These are phyloP conservation scores for Eupeodes luniger DNA, from an alignment of 2,888 invertebrate genomes.

Conservation along the genomic window DNA sequence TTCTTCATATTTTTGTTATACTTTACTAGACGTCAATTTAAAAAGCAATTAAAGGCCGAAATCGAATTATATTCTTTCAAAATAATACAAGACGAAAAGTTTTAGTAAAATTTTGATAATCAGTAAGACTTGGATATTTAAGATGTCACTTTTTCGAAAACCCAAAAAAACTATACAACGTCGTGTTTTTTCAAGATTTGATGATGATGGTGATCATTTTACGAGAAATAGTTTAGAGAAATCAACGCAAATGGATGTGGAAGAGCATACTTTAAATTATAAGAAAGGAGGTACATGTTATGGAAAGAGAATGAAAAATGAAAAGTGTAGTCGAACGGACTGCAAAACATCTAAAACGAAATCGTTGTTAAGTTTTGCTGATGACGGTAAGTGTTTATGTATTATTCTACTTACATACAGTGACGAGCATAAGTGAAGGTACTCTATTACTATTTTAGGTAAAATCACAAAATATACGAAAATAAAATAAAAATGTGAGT, in stretches of 20 bases:
- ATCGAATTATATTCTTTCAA: no score
- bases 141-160: constrained; percentile 94
- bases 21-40: no score
- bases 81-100: no score
- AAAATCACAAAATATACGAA: no score
- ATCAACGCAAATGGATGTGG: constrained; percentile 82
- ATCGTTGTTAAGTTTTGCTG: constrained; percentile 92
- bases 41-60: no score
- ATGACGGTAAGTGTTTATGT: constrained; percentile 86
- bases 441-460: no score
- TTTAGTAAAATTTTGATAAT: no score
- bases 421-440: no score
- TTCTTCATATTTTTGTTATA: no score
- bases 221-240: constrained; percentile 77
- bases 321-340: constrained; percentile 64
- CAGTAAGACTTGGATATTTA: not conserved
- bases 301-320: constrained; percentile 78
- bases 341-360: constrained; percentile 84
- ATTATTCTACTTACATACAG: no score
- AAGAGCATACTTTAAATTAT: constrained; percentile 78
- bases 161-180: constrained; percentile 93
- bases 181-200: constrained; percentile 89
- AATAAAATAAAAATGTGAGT: no score
- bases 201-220: constrained; percentile 86
- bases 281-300: constrained; percentile 80